phyloP scores from a whole-genome alignment of 2,888 invertebrate species.

The Drosophila quasianomalipes region DNA sequence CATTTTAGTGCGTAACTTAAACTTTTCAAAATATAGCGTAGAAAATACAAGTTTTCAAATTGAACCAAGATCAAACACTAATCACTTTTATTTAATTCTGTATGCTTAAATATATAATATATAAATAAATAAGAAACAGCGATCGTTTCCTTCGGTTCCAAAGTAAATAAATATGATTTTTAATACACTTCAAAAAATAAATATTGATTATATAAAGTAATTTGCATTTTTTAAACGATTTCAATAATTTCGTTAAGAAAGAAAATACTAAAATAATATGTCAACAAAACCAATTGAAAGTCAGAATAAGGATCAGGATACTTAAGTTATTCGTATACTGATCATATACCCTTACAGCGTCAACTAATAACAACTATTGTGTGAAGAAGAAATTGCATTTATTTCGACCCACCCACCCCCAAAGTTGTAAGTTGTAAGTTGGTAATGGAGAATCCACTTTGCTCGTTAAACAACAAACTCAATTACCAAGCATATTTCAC shows the following conservation, averaged over 20 bases:
- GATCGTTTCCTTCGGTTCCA: not conserved
- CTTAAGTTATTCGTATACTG: not conserved
- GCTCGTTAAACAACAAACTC: conserved; percentile 29
- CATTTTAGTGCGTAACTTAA: not conserved
- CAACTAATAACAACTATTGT: not conserved
- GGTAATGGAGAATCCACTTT: not conserved
- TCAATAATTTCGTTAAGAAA: not conserved
- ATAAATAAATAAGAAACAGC: not conserved
- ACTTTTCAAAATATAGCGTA: not conserved
- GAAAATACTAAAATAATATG: not conserved
- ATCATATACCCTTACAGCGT: not conserved
- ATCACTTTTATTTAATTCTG: not conserved
- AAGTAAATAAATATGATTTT: not conserved
- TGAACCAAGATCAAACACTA: not conserved
- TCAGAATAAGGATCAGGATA: not conserved
- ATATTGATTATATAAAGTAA: not conserved
- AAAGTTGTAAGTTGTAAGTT: not conserved
- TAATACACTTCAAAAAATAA: not conserved
- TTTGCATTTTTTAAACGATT: not conserved
- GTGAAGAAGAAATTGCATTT: not conserved
- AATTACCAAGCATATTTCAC: conserved; percentile 41
- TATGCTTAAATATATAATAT: not conserved
- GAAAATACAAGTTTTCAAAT: not conserved
- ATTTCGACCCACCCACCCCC: not conserved
- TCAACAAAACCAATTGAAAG: not conserved